Percentiles rank a stretch among this genome's conserved stretches.
Conservation (phyloP, 2,113 vertebrate species). For the Thalassarche chlororhynchos region DNA sequence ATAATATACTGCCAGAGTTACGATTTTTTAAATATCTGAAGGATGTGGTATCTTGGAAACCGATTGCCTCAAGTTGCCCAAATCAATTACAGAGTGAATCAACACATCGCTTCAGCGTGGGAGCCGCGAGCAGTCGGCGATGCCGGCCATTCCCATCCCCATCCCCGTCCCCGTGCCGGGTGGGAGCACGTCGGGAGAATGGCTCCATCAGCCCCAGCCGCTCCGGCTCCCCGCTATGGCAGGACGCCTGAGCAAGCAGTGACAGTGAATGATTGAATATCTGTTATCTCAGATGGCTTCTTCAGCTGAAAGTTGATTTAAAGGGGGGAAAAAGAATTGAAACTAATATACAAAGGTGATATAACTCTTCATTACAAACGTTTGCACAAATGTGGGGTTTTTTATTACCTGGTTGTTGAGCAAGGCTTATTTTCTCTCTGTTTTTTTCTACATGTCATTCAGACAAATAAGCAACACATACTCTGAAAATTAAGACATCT, state of each 20-base stretch:
- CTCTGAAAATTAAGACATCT: background rate
- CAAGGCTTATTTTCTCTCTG: background rate
- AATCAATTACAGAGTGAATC: slow-evolving; percentile 68
- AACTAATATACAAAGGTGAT: background rate
- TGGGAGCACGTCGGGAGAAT: background rate
- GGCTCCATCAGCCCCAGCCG: background rate
- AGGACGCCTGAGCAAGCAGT: background rate
- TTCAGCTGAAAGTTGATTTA: background rate
- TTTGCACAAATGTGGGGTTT: background rate
- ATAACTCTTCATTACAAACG: background rate
- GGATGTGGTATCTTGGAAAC: slow-evolving; percentile 71
- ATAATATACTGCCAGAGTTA: background rate
- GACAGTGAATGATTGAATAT: background rate
- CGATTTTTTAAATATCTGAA: slow-evolving; percentile 34
- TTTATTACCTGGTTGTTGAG: background rate
- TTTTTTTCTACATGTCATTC: background rate
- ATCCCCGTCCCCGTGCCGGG: background rate
- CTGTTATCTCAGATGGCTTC: background rate
- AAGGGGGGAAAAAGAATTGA: background rate
- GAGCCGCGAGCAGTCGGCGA: background rate
- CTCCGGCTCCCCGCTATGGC: background rate
- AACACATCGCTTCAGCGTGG: slow-evolving; percentile 45
- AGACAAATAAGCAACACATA: background rate
- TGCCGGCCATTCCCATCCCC: background rate
- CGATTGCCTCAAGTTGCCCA: slow-evolving; percentile 61